A percentile compares a stretch with the other conserved stretches of the same genome.
These are phyloP conservation scores for Drosophila kambysellisi DNA, from an alignment of 2,888 invertebrate species.

Conservation along the genomic window DNA sequence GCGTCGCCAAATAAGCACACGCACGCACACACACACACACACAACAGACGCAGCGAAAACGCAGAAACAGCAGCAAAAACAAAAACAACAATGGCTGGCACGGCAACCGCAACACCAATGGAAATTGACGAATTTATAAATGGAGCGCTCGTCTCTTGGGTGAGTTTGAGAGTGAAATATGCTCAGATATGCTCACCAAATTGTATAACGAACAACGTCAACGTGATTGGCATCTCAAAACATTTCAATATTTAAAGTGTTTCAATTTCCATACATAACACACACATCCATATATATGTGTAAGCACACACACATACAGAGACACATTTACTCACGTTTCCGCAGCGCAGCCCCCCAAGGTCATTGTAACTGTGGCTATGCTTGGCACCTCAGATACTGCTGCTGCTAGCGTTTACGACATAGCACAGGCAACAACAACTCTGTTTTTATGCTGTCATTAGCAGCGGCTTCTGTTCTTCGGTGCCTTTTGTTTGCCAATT, in stretches of 20 bases:
- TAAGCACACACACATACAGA: slow-evolving; percentile 27
- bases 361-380: slow-evolving; percentile 71
- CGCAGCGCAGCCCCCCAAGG: slow-evolving; percentile 56
- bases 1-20: slow-evolving; percentile 33
- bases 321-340: slow-evolving; percentile 26
- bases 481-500: slow-evolving; percentile 44
- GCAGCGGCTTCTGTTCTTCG: slow-evolving; percentile 29
- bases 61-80: slow-evolving; percentile 42
- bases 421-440: slow-evolving; percentile 38
- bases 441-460: slow-evolving; percentile 59
- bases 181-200: slow-evolving; percentile 60
- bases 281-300: slow-evolving; percentile 3
- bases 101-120: slow-evolving; percentile 86
- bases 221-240: slow-evolving; percentile 66
- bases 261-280: slow-evolving; percentile 56
- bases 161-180: slow-evolving; percentile 86
- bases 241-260: slow-evolving; percentile 49
- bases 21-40: slow-evolving; percentile 19
- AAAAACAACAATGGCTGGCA: slow-evolving; percentile 69
- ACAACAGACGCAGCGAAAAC: slow-evolving; percentile 18
- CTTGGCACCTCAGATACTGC: slow-evolving; percentile 4
- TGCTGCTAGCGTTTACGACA: slow-evolving; percentile 51
- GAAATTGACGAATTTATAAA: slow-evolving; percentile 94
- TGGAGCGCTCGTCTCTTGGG: slow-evolving; percentile 94
- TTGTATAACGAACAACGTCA: slow-evolving; percentile 26